A percentile compares a stretch with the other conserved stretches of the same genome.
These are phyloP conservation scores for Steinernema hermaphroditum DNA, from an alignment of 2,888 invertebrate genomes.

Conservation along the genomic window DNA sequence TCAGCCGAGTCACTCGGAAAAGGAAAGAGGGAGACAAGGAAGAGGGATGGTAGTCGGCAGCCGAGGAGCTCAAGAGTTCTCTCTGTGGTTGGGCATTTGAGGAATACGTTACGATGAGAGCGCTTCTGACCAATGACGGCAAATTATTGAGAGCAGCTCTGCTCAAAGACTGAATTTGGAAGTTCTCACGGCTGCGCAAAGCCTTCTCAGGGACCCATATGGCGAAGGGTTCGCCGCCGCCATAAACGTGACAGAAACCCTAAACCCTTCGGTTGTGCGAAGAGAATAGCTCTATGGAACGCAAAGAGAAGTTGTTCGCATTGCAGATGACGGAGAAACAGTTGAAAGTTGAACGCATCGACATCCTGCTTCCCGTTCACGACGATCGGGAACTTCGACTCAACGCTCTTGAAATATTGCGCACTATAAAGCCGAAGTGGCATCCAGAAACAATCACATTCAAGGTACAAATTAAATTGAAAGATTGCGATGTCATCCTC, in stretches of 20 bases:
- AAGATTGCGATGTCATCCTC: not conserved
- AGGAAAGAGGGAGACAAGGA: too few species aligned
- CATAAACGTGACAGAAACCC: too few species aligned
- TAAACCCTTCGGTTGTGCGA: too few species aligned
- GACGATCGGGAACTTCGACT: slow-evolving; percentile 1
- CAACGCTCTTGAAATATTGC: slow-evolving; percentile 37
- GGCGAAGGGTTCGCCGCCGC: not conserved
- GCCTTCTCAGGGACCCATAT: slow-evolving; percentile 18
- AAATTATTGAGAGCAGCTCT: not conserved
- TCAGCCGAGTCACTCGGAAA: not conserved
- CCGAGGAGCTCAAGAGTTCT: not conserved
- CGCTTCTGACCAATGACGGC: slow-evolving; percentile 23
- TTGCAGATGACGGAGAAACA: slow-evolving; percentile 4
- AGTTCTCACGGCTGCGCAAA: slow-evolving; percentile 1
- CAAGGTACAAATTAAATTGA: slow-evolving; percentile 36
- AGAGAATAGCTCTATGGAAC: too few species aligned
- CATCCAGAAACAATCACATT: slow-evolving; percentile 38
- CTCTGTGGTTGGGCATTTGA: not conserved
- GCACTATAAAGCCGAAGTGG: slow-evolving; percentile 45
- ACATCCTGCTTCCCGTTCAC: not conserved
- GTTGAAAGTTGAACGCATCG: not conserved
- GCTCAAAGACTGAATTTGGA: not conserved
- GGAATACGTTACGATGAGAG: not conserved
- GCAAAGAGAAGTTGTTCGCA: not conserved
- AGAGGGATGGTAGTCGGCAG: not conserved